Conservation (phyloP, 1,140 invertebrate genomes). For the Oncopeltus fasciatus region DNA sequence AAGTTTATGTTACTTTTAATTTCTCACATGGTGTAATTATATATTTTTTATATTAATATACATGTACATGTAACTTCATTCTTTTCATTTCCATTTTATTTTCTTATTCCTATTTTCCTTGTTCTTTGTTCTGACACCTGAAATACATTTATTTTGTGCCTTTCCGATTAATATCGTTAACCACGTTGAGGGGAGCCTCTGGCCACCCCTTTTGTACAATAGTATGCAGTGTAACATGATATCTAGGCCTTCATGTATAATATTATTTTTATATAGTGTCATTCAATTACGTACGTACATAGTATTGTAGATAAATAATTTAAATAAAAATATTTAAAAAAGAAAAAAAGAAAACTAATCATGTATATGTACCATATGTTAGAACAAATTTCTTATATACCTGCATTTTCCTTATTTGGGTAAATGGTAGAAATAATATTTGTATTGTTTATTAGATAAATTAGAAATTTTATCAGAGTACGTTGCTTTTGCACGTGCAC, state of each 20-base stretch:
- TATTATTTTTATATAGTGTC: slow-evolving; percentile 9
- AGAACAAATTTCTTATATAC: slow-evolving; percentile 9
- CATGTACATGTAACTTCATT: slow-evolving; percentile 8
- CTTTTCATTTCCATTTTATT: background rate
- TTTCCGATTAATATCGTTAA: background rate
- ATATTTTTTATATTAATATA: slow-evolving; percentile 9
- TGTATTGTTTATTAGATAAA: slow-evolving; percentile 3
- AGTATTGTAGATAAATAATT: slow-evolving; percentile 4
- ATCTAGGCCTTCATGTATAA: slow-evolving; percentile 6
- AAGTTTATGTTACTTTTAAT: background rate
- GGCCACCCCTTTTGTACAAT: background rate
- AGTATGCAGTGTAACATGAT: background rate
- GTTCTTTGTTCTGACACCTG: background rate
- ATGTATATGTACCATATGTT: slow-evolving; percentile 9
- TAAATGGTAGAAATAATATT: slow-evolving; percentile 8
- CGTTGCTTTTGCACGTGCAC: slow-evolving; percentile 4
- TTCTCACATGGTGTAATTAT: slow-evolving; percentile 8
- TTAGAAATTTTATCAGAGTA: background rate
- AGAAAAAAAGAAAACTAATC: background rate
- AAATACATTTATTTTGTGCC: background rate
- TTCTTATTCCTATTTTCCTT: background rate
- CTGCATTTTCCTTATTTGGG: slow-evolving; percentile 8
- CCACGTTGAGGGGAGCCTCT: background rate
- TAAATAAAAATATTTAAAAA: too few relatives aligned
- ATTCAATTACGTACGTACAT: background rate